Percentiles rank a stretch among this genome's conserved stretches.
These are phyloP conservation scores for Orientallactaga sibirica DNA, from an alignment of 2,797 vertebrate species.

Conservation along the genomic window DNA sequence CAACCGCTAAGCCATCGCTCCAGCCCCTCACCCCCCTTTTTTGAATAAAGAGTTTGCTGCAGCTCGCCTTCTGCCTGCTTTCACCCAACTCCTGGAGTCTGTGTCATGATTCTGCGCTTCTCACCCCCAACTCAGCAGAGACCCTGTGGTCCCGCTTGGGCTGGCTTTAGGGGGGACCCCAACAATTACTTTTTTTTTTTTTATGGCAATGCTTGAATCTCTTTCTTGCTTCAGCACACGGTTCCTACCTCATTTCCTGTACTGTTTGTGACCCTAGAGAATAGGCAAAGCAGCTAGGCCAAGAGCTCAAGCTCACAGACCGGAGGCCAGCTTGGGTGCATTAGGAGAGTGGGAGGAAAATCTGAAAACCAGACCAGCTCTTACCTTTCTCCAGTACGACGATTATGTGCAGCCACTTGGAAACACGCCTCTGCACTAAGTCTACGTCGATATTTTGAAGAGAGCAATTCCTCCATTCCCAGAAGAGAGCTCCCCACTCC, in stretches of 20 bases:
- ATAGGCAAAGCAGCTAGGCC: not conserved
- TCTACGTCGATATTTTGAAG: slow-evolving; percentile 84
- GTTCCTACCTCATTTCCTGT: not conserved
- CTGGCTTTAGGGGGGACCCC: too few relatives aligned
- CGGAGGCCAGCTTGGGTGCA: not conserved
- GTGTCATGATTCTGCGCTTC: too few relatives aligned
- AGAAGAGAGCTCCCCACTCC: slow-evolving; percentile 82
- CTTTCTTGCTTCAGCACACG: not conserved
- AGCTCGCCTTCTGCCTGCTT: too few relatives aligned
- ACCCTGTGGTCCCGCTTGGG: too few relatives aligned
- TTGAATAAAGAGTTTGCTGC: too few relatives aligned
- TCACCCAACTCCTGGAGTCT: too few relatives aligned
- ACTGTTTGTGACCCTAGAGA: not conserved
- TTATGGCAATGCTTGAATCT: not conserved
- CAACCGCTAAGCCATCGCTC: too few relatives aligned
- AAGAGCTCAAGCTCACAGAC: not conserved
- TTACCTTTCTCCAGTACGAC: slow-evolving; percentile 87
- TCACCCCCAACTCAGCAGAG: too few relatives aligned
- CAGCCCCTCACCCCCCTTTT: too few relatives aligned
- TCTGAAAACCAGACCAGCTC: not conserved
- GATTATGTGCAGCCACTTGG: slow-evolving; percentile 83
- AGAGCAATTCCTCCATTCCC: slow-evolving; percentile 79
- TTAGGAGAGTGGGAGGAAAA: not conserved
- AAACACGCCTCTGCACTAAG: slow-evolving; percentile 83
- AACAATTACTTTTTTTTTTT: not conserved